These are phyloP conservation scores for Salvelinus sp. DNA, from an alignment of 2,113 vertebrate species.

Conservation along the genomic window DNA sequence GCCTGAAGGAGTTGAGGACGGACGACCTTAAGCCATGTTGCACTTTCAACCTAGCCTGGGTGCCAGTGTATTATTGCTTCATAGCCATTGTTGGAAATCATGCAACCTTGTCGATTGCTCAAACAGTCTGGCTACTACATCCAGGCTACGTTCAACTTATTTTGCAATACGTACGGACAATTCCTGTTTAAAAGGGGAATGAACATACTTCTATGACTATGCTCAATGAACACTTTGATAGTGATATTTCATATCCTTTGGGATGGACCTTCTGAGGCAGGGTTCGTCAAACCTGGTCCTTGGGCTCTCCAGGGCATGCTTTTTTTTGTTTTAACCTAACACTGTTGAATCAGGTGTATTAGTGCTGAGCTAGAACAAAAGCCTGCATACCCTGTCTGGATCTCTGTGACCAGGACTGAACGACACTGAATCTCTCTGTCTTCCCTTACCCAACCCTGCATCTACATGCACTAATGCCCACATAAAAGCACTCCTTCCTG, in stretches of 20 bases:
- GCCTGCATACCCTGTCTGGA: neutral
- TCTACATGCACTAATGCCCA: neutral
- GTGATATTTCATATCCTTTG: neutral
- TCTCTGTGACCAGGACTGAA: too few species aligned
- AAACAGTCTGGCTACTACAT: neutral
- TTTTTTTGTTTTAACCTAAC: neutral
- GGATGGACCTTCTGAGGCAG: neutral
- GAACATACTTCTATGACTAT: neutral
- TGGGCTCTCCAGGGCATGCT: neutral
- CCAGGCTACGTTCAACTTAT: too few species aligned
- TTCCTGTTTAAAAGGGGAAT: too few species aligned
- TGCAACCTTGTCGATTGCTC: too few species aligned
- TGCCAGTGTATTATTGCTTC: neutral
- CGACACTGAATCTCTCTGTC: neutral
- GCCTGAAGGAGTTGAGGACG: neutral
- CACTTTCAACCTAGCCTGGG: neutral
- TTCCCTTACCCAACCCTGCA: neutral
- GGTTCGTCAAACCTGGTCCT: neutral
- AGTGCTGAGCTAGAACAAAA: neutral
- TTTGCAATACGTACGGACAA: neutral
- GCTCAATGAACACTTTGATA: neutral
- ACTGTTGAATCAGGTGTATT: neutral
- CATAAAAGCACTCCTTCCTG: neutral
- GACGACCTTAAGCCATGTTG: neutral
- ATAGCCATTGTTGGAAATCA: neutral